Conservation (phyloP, 2,113 vertebrate genomes). For the Sebastes schlegelii region DNA sequence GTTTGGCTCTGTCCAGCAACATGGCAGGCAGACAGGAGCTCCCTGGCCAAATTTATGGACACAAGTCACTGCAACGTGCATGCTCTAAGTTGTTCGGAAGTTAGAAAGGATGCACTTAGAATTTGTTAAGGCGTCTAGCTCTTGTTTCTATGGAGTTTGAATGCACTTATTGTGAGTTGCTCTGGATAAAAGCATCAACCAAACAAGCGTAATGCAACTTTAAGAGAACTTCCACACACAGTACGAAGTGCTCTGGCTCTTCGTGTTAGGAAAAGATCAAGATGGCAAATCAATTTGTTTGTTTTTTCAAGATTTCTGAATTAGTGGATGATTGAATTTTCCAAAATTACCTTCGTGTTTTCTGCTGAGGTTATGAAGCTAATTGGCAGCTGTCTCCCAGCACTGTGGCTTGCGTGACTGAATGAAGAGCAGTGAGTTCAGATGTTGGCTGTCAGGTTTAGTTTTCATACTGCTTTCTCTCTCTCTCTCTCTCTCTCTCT, state of each 20-base stretch:
- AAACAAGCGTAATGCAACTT: not conserved
- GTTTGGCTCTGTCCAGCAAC: not conserved
- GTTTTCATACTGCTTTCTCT: not conserved
- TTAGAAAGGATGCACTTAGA: too few species aligned
- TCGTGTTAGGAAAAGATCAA: too few species aligned
- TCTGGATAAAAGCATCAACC: not conserved
- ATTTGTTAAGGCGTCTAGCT: not conserved
- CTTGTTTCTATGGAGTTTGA: not conserved
- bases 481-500: not conserved
- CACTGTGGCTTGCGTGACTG: not conserved
- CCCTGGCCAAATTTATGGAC: not conserved
- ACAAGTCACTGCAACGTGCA: not conserved
- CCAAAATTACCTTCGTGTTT: not conserved
- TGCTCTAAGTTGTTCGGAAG: not conserved
- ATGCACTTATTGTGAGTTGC: not conserved
- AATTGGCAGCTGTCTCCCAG: not conserved
- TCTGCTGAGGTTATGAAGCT: not conserved
- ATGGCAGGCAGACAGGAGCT: not conserved
- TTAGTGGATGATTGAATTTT: not conserved
- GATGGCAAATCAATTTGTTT: not conserved
- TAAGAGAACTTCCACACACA: not conserved
- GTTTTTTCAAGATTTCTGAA: not conserved
- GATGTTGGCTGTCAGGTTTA: slow-evolving; percentile 10
- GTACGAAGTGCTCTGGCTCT: not conserved
- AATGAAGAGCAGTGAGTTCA: not conserved